A percentile compares a stretch with the other conserved stretches of the same genome.
Evolutionary conservation across 2,113 vertebrate genomes (phyloP).

Genomic region (Phrynocephalus versicolor): DNA sequence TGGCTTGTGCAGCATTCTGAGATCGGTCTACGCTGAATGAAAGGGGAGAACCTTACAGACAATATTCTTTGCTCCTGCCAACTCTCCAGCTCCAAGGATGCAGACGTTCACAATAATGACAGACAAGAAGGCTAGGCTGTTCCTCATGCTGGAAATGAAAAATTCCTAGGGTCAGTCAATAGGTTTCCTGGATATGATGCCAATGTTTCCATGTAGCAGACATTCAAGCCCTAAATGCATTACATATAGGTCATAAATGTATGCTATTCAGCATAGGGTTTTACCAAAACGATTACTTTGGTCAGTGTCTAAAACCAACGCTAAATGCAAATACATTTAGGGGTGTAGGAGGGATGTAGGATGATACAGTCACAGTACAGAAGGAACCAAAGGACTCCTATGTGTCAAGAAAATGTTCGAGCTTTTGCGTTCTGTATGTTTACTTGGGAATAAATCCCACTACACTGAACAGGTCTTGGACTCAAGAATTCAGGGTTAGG

Average conservation of each 20-base stretch:
- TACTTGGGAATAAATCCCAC: background rate
- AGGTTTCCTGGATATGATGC: background rate
- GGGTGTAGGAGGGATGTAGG: background rate
- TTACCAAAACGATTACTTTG: conserved; percentile 6
- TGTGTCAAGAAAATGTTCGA: background rate
- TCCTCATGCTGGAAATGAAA: background rate
- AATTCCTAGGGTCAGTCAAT: background rate
- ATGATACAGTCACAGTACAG: background rate
- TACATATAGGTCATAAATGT: background rate
- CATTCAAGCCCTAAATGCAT: background rate
- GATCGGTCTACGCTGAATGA: background rate
- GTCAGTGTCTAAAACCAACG: background rate
- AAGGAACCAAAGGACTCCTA: background rate
- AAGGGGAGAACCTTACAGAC: background rate
- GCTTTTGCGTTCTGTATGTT: background rate
- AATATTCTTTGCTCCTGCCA: background rate
- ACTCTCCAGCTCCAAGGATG: background rate
- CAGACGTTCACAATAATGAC: background rate
- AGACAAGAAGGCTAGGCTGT: background rate
- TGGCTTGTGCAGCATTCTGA: background rate
- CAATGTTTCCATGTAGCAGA: background rate
- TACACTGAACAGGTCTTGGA: background rate
- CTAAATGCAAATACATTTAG: conserved; percentile 14
- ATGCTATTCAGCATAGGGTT: background rate
- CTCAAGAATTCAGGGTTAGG: background rate